Evolutionary conservation across 2,113 vertebrate species (phyloP).

Genomic region (Smithornis capensis): DNA sequence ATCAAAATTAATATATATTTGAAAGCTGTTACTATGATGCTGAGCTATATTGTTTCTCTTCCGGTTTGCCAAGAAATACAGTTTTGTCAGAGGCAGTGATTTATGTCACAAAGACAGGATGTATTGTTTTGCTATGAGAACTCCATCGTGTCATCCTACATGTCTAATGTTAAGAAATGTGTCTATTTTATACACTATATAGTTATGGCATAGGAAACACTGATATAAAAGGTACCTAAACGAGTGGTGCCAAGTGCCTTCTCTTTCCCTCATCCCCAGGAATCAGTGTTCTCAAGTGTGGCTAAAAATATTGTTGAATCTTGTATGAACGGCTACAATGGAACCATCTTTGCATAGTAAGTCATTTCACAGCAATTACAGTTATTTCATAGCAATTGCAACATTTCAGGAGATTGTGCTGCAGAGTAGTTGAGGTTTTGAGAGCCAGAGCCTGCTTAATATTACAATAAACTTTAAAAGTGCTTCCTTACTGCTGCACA

Average conservation of each 20-base stretch:
- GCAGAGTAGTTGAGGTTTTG: background rate
- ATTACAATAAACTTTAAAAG: background rate
- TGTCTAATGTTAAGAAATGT: background rate
- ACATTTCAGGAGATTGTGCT: background rate
- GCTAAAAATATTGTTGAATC: slow-evolving; percentile 94
- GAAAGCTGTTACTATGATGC: background rate
- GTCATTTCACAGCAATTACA: slow-evolving; percentile 38
- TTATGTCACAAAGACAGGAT: background rate
- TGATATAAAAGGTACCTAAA: background rate
- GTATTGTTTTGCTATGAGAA: background rate
- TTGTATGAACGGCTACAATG: slow-evolving; percentile 96
- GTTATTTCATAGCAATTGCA: background rate
- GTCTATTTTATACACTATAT: background rate
- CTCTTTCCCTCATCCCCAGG: slow-evolving; percentile 72
- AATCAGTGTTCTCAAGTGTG: slow-evolving; percentile 89
- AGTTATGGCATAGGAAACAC: background rate
- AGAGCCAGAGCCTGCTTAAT: background rate
- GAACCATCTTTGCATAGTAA: slow-evolving; percentile 99
- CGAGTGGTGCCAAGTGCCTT: background rate
- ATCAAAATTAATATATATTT: background rate
- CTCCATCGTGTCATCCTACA: background rate
- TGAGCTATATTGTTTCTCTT: background rate
- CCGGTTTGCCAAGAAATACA: background rate
- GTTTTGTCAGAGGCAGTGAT: background rate
- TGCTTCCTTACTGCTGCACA: background rate